A percentile compares a stretch with the other conserved stretches of the same genome.
phyloP scores from a whole-genome alignment of 2,888 invertebrate species.

The Polymixis flavicincta region DNA sequence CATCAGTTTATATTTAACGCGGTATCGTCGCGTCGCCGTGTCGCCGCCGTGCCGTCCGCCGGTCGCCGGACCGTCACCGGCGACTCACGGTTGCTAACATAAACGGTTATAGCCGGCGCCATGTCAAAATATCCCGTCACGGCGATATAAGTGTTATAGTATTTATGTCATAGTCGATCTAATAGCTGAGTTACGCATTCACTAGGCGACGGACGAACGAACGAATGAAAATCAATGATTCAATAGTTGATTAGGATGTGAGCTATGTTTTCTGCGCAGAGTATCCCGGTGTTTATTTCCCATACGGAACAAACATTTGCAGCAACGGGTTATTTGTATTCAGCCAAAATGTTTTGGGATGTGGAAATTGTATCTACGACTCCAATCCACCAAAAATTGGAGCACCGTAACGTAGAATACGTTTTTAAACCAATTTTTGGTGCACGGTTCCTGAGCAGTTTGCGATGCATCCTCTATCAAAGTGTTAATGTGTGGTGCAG shows the following conservation, averaged over 20 bases:
- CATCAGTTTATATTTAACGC: slow-evolving; percentile 65
- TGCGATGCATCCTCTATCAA: neutral
- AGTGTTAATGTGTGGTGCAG: neutral
- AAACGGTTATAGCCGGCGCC: slow-evolving; percentile 64
- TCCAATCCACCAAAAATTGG: neutral
- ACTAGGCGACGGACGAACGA: slow-evolving; percentile 3
- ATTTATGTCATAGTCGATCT: slow-evolving; percentile 63
- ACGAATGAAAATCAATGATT: slow-evolving; percentile 13
- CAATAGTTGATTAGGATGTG: slow-evolving; percentile 14
- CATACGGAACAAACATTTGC: slow-evolving; percentile 3
- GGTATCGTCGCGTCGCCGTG: slow-evolving; percentile 52
- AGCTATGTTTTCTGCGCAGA: neutral
- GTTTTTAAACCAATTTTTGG: too few relatives aligned
- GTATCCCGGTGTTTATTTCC: slow-evolving; percentile 12
- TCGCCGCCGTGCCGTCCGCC: slow-evolving; percentile 52
- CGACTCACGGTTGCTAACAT: slow-evolving; percentile 61
- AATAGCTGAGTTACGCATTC: slow-evolving; percentile 33
- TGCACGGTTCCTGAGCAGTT: neutral
- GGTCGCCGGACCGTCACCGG: slow-evolving; percentile 47
- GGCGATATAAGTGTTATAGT: slow-evolving; percentile 55
- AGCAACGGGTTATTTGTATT: neutral
- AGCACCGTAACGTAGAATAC: neutral
- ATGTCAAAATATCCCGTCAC: slow-evolving; percentile 63
- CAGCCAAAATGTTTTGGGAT: neutral
- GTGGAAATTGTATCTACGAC: slow-evolving; percentile 4